These are phyloP conservation scores for Sakesphorus luctuosus DNA, from an alignment of 2,113 vertebrate species.

Conservation along the genomic window DNA sequence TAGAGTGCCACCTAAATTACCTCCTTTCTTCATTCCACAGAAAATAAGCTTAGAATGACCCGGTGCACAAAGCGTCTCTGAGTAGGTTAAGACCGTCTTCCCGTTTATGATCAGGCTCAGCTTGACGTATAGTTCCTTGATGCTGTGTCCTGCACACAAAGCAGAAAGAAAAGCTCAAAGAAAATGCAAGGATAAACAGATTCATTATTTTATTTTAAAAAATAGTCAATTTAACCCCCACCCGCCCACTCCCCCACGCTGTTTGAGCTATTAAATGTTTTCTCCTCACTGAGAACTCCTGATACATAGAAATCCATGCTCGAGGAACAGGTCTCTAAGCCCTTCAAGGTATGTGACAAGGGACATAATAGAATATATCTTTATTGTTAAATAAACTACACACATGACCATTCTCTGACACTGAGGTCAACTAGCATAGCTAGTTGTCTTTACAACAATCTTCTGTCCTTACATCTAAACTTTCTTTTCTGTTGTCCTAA, in stretches of 20 bases:
- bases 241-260: neutral
- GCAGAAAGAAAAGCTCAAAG: neutral
- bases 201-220: neutral
- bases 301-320: neutral
- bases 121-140: constrained; percentile 58
- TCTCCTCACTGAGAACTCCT: neutral
- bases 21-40: constrained; percentile 81
- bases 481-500: neutral
- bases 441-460: neutral
- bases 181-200: neutral
- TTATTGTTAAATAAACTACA: neutral
- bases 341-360: neutral
- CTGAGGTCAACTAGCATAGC: neutral
- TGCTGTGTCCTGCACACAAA: constrained; percentile 63
- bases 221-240: accelerated
- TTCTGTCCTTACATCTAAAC: neutral
- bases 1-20: constrained; percentile 58
- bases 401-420: neutral
- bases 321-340: neutral
- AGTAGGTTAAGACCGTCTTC: constrained; percentile 23
- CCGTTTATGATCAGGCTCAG: constrained; percentile 20
- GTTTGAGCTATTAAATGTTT: neutral
- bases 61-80: constrained; percentile 49
- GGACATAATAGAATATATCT: neutral
- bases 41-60: constrained; percentile 60